Evolutionary conservation across 2,113 vertebrate genomes (phyloP), one percentile per base, ranked within the genome.

Genomic region (Syngnathus floridae): DNA sequence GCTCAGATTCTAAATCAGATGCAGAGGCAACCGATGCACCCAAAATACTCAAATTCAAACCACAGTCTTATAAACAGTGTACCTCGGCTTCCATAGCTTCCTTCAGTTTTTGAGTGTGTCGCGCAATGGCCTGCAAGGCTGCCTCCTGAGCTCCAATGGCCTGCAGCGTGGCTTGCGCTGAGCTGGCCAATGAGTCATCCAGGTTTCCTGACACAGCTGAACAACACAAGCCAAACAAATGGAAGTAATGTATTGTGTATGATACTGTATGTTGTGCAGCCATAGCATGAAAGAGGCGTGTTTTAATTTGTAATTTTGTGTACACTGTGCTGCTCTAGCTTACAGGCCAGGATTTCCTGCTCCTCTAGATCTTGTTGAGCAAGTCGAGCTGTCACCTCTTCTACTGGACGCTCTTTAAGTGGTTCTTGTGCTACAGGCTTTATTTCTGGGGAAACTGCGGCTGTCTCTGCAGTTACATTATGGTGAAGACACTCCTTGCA

Each of bases 61-160:
- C 26, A 56, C 1, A 17, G 16, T 10, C 60, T 46, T 54, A 13
- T 54, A 36, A n/a, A 16, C 7, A 17, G 38, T 51, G 31, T 71
- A 98, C 96, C 94, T 97, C 93, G 9, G 92, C 81, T 49, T 93
- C 97, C 96, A 99, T 98, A 1, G 95, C 95, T 48, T 95, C 92
- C 83, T 91, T 93, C 76, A 99, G 81, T 31, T 89, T 92, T 12
- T 77, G 85, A 1, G 92, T 90, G 68, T 99, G 96, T 31, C 81
- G 84, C 1, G 70, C 84, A 41, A 98, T 92, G 0, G 97, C 93
- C 26, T 93, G 90, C 49, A 95, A 89, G 0, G 96, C 96, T 7
- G 91, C 88, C 26, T 97, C 94, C 84, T 99, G 95, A 0, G 95
- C 93, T 35, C 92, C 90, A 1, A 99, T 90, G 0, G 95, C 93